phyloP scores from a whole-genome alignment of 2,888 invertebrate species.

The Machimus atricapillus region DNA sequence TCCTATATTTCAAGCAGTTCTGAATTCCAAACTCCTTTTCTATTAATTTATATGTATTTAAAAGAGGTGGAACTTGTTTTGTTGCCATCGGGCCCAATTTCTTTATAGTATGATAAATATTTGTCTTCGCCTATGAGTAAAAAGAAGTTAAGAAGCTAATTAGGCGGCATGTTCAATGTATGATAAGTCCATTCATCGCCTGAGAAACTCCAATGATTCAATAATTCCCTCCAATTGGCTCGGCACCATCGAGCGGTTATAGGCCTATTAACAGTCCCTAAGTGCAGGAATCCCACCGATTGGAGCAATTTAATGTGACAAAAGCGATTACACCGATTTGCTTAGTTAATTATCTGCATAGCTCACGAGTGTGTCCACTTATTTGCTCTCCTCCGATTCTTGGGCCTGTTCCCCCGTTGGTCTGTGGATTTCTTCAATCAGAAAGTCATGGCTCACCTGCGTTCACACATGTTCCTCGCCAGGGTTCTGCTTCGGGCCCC shows the following conservation, averaged over 20 bases:
- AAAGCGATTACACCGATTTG: slow-evolving; percentile 36
- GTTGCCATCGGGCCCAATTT: too few species aligned
- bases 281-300: neutral
- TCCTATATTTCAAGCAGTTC: too few species aligned
- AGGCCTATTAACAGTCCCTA: neutral
- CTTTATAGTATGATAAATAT: too few species aligned
- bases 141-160: neutral
- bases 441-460: slow-evolving; percentile 28
- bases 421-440: neutral
- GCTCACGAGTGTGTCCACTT: slow-evolving; percentile 19
- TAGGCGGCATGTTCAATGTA: neutral
- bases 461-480: slow-evolving; percentile 12
- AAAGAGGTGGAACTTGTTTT: too few species aligned
- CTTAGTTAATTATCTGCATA: slow-evolving; percentile 35
- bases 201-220: neutral
- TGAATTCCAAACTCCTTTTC: too few species aligned
- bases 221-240: neutral
- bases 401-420: neutral
- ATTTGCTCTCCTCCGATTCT: neutral
- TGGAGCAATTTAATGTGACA: slow-evolving; percentile 30
- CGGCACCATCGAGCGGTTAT: neutral
- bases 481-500: neutral
- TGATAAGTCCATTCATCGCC: neutral
- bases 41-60: too few species aligned
- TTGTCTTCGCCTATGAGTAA: too few species aligned